phyloP scores from a whole-genome alignment of 2,888 invertebrate species.

The Drosophila yooni region DNA sequence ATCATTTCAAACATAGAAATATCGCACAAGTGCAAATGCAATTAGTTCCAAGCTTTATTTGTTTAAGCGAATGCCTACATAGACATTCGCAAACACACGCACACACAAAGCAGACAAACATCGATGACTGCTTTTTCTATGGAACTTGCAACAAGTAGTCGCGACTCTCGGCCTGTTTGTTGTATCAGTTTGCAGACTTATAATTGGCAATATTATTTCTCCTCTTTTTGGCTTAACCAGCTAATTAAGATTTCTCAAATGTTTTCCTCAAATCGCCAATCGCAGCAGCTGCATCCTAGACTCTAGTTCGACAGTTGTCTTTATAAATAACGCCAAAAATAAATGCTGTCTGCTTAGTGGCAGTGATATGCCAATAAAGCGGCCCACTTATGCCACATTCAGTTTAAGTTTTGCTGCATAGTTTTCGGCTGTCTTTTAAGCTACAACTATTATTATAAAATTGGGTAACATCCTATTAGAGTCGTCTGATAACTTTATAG shows the following conservation, averaged over 20 bases:
- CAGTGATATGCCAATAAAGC: conserved; percentile 27
- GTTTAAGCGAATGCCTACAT: conserved; percentile 74
- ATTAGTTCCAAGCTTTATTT: conserved; percentile 77
- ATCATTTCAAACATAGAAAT: conserved; percentile 75
- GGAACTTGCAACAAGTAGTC: conserved; percentile 47
- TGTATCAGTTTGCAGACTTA: conserved; percentile 66
- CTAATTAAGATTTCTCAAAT: conserved; percentile 73
- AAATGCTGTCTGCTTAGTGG: conserved; percentile 26
- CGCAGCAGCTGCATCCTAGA: conserved; percentile 2
- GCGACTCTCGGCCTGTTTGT: conserved; percentile 46
- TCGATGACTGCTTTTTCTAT: conserved; percentile 34
- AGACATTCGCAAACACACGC: conserved; percentile 14
- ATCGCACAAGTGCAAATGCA: conserved; percentile 80
- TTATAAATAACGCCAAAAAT: conserved; percentile 11
- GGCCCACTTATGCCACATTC: neutral
- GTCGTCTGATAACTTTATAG: neutral
- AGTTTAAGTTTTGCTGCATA: conserved; percentile 31
- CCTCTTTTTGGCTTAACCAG: conserved; percentile 71
- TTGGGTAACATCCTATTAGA: neutral
- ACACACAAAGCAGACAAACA: conserved; percentile 11
- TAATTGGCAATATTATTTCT: conserved; percentile 71
- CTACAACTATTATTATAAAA: neutral
- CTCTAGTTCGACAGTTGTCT: conserved; percentile 17
- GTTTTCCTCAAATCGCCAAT: conserved; percentile 26
- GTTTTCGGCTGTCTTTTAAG: conserved; percentile 35